These are phyloP conservation scores for Neoscelio sp. DNA, from an alignment of 2,888 invertebrate genomes.

Conservation along the genomic window DNA sequence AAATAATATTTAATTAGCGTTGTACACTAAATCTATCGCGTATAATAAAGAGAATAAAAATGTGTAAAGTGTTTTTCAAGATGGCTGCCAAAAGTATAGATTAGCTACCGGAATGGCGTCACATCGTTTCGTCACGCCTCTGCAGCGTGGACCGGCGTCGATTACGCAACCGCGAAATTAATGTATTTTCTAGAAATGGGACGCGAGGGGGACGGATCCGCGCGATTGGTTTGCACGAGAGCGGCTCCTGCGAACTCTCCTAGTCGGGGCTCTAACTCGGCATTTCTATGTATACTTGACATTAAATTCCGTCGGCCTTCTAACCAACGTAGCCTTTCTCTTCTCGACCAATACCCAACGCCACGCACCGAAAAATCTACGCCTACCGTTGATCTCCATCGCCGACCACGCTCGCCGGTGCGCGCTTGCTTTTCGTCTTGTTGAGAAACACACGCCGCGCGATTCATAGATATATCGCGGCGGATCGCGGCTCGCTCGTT, in stretches of 20 bases:
- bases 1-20: conserved; percentile 15
- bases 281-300: conserved; percentile 80
- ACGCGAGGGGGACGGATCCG: conserved; percentile 67
- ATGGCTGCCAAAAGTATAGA: conserved; percentile 80
- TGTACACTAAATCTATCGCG: conserved; percentile 29
- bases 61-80: conserved; percentile 75
- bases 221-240: conserved; percentile 71
- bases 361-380: conserved; percentile 79
- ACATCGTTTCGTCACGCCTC: conserved; percentile 71
- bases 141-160: conserved; percentile 55
- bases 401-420: conserved; percentile 56
- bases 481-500: conserved; percentile 52
- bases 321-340: conserved; percentile 77
- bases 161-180: conserved; percentile 68
- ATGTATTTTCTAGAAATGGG: conserved; percentile 66
- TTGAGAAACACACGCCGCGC: conserved; percentile 54
- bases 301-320: conserved; percentile 82
- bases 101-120: conserved; percentile 78
- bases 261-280: conserved; percentile 71
- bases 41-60: conserved; percentile 14
- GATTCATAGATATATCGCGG: conserved; percentile 60
- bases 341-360: conserved; percentile 78
- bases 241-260: conserved; percentile 64
- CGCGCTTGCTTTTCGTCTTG: conserved; percentile 58
- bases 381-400: conserved; percentile 74